Conservation (phyloP, 1,140 invertebrate genomes). For the Lordiphosa mommai region DNA sequence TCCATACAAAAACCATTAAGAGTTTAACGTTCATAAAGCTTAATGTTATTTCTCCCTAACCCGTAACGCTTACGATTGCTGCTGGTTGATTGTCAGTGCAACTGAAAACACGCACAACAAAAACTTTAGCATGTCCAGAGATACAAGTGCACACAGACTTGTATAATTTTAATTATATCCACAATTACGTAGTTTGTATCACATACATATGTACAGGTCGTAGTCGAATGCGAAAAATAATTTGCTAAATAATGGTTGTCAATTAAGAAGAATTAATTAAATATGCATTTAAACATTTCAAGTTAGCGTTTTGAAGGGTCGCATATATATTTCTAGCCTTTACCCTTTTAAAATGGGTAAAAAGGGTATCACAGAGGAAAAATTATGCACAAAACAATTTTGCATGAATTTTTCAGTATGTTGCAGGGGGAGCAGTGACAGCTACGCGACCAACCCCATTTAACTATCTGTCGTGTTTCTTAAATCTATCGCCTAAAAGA, state of each 20-base stretch:
- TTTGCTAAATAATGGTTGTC: slow-evolving; percentile 35
- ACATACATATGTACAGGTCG: not conserved
- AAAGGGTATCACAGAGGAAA: too few species aligned
- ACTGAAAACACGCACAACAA: slow-evolving; percentile 29
- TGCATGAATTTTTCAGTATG: too few species aligned
- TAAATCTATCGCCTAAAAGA: too few species aligned
- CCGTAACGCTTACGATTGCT: not conserved
- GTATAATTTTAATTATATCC: too few species aligned
- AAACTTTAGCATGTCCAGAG: slow-evolving; percentile 14
- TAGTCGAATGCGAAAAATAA: slow-evolving; percentile 7
- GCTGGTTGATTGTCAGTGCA: slow-evolving; percentile 9
- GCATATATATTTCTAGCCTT: too few species aligned
- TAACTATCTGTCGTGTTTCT: too few species aligned
- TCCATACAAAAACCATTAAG: slow-evolving; percentile 9
- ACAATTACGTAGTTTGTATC: too few species aligned
- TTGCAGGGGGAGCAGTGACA: too few species aligned
- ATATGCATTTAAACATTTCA: slow-evolving; percentile 2
- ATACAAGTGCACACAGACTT: not conserved
- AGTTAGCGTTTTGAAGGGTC: too few species aligned
- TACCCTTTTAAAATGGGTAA: too few species aligned
- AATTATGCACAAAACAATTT: too few species aligned
- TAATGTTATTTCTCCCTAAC: slow-evolving; percentile 4
- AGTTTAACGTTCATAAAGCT: slow-evolving; percentile 13
- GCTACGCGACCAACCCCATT: too few species aligned
- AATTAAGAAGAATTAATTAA: slow-evolving; percentile 51